phyloP scores from a whole-genome alignment of 2,888 invertebrate genomes.

The Galeopsomyia nigrocyanea region DNA sequence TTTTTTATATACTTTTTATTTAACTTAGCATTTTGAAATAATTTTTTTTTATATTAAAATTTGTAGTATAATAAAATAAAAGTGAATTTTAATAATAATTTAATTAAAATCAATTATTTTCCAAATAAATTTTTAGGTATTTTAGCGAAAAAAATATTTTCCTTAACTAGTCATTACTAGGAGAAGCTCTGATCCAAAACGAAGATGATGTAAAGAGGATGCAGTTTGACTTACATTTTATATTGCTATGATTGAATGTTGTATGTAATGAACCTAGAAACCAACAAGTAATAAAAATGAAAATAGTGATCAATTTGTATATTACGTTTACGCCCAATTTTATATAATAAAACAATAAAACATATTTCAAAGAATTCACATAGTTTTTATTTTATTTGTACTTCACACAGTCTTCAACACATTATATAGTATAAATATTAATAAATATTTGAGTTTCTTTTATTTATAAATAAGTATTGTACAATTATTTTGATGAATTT shows the following conservation, averaged over 20 bases:
- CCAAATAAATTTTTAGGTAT: conserved; percentile 2
- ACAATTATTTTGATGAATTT: conserved; percentile 45
- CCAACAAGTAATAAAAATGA: conserved; percentile 57
- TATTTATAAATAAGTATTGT: conserved; percentile 29
- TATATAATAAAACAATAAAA: conserved; percentile 64
- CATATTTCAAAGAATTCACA: conserved; percentile 38
- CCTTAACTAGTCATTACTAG: conserved; percentile 65
- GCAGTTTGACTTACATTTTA: conserved; percentile 66
- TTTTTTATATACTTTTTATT: background rate
- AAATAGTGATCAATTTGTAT: conserved; percentile 66
- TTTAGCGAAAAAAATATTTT: conserved; percentile 45
- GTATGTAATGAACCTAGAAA: conserved; percentile 67
- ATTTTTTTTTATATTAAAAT: conserved; percentile 20
- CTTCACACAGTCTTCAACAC: conserved; percentile 45
- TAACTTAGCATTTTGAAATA: background rate
- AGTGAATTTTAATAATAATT: background rate
- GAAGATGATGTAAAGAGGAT: conserved; percentile 65
- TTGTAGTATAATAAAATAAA: conserved; percentile 16
- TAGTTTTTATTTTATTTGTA: conserved; percentile 45
- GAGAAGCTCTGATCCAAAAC: conserved; percentile 67
- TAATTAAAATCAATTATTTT: conserved; percentile 1
- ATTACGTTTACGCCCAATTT: conserved; percentile 64
- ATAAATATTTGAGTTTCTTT: conserved; percentile 17
- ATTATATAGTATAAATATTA: conserved; percentile 1
- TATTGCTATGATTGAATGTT: conserved; percentile 67